These are phyloP conservation scores for Sisor rabdophorus DNA, from an alignment of 2,113 vertebrate genomes.

Conservation along the genomic window DNA sequence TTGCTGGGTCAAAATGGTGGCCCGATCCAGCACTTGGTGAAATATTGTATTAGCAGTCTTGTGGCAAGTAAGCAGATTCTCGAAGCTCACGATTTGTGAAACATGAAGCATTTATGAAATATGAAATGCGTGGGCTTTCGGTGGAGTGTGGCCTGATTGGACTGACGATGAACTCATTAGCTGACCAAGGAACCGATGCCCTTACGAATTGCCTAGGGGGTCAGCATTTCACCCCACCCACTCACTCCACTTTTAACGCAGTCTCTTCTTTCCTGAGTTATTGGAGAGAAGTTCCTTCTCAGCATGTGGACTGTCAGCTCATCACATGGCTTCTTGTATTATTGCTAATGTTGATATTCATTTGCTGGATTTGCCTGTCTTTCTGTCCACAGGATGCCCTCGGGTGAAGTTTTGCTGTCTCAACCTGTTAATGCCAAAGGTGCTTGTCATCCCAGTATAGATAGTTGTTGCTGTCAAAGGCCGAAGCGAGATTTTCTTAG, in stretches of 20 bases:
- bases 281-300: not conserved
- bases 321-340: not conserved
- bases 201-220: constrained; percentile 22
- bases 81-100: too few species aligned
- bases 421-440: not conserved
- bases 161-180: constrained; percentile 22
- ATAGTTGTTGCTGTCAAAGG: not conserved
- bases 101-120: not conserved
- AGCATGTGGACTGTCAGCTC: not conserved
- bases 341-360: not conserved
- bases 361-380: not conserved
- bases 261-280: not conserved
- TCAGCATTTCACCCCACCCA: constrained; percentile 19
- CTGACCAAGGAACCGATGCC: not conserved
- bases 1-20: not conserved
- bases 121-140: constrained; percentile 6
- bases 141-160: constrained; percentile 8
- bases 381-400: not conserved
- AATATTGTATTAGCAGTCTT: not conserved
- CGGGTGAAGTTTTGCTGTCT: not conserved
- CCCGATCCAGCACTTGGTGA: not conserved
- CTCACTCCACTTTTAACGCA: not conserved
- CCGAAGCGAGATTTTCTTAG: not conserved
- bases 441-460: constrained; percentile 7
- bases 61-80: not conserved